Conservation (phyloP, 1,140 invertebrate genomes). For the Belonocnema kinseyi region DNA sequence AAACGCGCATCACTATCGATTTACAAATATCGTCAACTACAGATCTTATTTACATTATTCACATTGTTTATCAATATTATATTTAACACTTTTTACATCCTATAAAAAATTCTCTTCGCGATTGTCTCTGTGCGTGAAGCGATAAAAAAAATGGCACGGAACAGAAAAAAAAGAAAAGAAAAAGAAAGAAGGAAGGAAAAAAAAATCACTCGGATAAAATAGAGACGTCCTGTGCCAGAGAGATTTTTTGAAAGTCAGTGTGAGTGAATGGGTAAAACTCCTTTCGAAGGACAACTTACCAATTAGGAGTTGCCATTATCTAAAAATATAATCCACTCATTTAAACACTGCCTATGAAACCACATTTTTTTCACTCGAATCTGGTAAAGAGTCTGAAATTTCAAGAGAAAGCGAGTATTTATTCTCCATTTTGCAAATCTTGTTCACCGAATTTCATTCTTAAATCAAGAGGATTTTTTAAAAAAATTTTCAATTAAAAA, state of each 20-base stretch:
- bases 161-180: background rate
- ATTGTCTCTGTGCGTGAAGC: background rate
- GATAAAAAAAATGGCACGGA: background rate
- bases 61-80: background rate
- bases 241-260: background rate
- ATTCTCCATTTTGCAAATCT: constrained; percentile 13
- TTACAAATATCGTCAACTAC: background rate
- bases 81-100: constrained; percentile 4
- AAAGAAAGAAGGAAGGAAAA: background rate
- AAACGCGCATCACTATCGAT: background rate
- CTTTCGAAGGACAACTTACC: background rate
- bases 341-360: background rate
- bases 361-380: constrained; percentile 11
- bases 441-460: background rate
- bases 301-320: constrained; percentile 34
- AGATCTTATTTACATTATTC: background rate
- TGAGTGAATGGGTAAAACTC: background rate
- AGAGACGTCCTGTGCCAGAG: background rate
- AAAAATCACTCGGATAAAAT: background rate
- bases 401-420: background rate
- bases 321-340: constrained; percentile 4
- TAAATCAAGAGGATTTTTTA: background rate
- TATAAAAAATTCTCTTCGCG: background rate
- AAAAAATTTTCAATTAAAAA: too few species aligned
- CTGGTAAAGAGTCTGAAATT: constrained; percentile 8